Percentiles rank a stretch among this genome's conserved stretches.
Evolutionary conservation across 2,888 invertebrate species (phyloP).

Genomic region (Spialia ferax): DNA sequence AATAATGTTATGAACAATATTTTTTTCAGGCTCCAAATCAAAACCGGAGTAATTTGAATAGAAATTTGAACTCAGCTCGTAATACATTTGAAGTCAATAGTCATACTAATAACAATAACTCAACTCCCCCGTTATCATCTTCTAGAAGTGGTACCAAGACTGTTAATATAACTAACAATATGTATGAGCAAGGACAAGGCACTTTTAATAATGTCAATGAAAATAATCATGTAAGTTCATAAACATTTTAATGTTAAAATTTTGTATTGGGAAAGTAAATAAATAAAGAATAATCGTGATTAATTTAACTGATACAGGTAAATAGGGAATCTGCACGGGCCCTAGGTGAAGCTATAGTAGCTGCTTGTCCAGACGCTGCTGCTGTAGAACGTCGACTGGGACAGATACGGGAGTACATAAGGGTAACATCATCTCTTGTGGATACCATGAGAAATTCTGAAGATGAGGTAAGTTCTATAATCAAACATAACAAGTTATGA

Average conservation of each 20-base stretch:
- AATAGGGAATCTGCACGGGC: conserved; percentile 78
- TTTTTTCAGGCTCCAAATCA: conserved; percentile 68
- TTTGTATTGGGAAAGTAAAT: too few relatives aligned
- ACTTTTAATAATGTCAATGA: conserved; percentile 77
- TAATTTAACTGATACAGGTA: conserved; percentile 52
- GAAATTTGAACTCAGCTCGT: conserved; percentile 76
- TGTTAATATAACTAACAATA: conserved; percentile 80
- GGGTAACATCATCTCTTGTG: conserved; percentile 90
- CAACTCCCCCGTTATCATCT: conserved; percentile 61
- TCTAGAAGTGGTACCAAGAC: conserved; percentile 73
- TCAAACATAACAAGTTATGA: conserved; percentile 46
- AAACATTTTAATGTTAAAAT: too few relatives aligned
- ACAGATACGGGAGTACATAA: conserved; percentile 91
- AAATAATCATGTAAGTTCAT: conserved; percentile 71
- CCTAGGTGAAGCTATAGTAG: conserved; percentile 79
- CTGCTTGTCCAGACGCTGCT: conserved; percentile 87
- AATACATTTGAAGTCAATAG: conserved; percentile 74
- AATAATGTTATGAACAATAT: background rate
- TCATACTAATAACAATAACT: conserved; percentile 71
- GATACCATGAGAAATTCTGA: conserved; percentile 90
- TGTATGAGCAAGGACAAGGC: conserved; percentile 79
- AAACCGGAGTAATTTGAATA: conserved; percentile 78
- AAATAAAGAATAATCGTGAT: too few relatives aligned
- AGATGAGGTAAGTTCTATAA: conserved; percentile 85
- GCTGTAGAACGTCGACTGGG: conserved; percentile 90